Conservation (phyloP, 2,888 invertebrate genomes). For the Scelioninae gen. 1 region DNA sequence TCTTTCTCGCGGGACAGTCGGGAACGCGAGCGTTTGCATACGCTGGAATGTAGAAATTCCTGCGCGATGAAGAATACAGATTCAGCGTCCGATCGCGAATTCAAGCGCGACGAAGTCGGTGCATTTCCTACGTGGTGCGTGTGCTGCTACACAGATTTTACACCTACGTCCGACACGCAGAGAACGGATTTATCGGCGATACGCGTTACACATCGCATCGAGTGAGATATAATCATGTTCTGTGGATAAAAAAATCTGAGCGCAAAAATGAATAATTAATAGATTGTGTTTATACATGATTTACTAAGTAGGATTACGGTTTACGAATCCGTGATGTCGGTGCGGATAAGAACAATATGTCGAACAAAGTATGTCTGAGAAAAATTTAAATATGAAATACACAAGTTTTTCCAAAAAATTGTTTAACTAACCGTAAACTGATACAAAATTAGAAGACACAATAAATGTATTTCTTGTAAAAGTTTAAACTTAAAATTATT, state of each 20-base stretch:
- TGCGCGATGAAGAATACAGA: constrained; percentile 56
- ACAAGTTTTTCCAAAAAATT: too few species aligned
- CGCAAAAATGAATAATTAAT: constrained; percentile 52
- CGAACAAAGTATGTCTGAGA: constrained; percentile 20
- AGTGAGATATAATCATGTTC: constrained; percentile 39
- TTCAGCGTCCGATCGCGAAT: constrained; percentile 57
- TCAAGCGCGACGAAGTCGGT: constrained; percentile 55
- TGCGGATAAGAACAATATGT: constrained; percentile 39
- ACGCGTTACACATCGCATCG: constrained; percentile 32
- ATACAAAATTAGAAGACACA: too few species aligned
- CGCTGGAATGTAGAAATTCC: constrained; percentile 60
- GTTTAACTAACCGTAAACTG: too few species aligned
- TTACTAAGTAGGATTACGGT: constrained; percentile 53
- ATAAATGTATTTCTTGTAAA: too few species aligned
- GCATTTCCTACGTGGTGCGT: constrained; percentile 65
- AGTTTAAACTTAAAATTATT: too few species aligned
- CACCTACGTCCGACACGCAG: constrained; percentile 68
- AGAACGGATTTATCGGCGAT: constrained; percentile 45
- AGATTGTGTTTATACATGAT: constrained; percentile 47
- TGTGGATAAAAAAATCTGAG: not conserved
- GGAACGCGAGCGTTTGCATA: constrained; percentile 56
- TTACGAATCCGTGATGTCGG: constrained; percentile 27
- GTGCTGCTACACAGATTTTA: constrained; percentile 70
- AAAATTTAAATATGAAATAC: constrained; percentile 15
- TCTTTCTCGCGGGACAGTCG: constrained; percentile 28